phyloP scores from a whole-genome alignment of 2,888 invertebrate genomes.

The Itoplectis maculator region DNA sequence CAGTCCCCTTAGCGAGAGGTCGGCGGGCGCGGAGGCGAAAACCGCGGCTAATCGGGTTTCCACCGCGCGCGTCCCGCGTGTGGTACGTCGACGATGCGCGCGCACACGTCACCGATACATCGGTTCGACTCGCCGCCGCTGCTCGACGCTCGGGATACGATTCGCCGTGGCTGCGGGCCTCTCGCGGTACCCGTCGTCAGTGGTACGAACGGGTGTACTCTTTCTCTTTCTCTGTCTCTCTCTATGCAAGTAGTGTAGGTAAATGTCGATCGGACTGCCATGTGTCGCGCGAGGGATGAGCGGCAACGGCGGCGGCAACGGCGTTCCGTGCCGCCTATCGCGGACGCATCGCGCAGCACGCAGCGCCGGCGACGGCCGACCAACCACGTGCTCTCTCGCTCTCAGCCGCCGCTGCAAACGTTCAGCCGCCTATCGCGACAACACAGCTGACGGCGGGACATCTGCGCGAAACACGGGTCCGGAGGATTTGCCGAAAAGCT shows the following conservation, averaged over 20 bases:
- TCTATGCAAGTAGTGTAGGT: constrained; percentile 61
- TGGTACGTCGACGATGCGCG: not conserved
- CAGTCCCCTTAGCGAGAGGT: too few species aligned
- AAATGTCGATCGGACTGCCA: constrained; percentile 65
- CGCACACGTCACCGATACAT: not conserved
- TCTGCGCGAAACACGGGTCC: constrained; percentile 24
- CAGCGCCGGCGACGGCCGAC: constrained; percentile 28
- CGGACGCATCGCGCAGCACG: not conserved
- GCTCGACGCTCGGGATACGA: constrained; percentile 47
- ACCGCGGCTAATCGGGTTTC: too few species aligned
- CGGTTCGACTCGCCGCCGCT: constrained; percentile 33
- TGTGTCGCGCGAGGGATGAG: constrained; percentile 51
- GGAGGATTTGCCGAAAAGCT: constrained; percentile 38
- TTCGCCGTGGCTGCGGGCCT: constrained; percentile 29
- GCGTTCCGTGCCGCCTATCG: not conserved
- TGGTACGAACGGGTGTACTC: not conserved
- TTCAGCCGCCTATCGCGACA: constrained; percentile 30
- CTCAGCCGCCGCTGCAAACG: not conserved
- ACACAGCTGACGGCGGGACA: constrained; percentile 32
- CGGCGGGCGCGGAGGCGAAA: too few species aligned
- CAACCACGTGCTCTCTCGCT: constrained; percentile 55
- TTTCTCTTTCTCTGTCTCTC: too few species aligned
- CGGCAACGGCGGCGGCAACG: not conserved
- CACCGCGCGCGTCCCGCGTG: too few species aligned
- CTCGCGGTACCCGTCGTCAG: not conserved